A percentile compares a stretch with the other conserved stretches of the same genome.
phyloP scores from a whole-genome alignment of 2,888 invertebrate species.

The Folsomia manolachei region DNA sequence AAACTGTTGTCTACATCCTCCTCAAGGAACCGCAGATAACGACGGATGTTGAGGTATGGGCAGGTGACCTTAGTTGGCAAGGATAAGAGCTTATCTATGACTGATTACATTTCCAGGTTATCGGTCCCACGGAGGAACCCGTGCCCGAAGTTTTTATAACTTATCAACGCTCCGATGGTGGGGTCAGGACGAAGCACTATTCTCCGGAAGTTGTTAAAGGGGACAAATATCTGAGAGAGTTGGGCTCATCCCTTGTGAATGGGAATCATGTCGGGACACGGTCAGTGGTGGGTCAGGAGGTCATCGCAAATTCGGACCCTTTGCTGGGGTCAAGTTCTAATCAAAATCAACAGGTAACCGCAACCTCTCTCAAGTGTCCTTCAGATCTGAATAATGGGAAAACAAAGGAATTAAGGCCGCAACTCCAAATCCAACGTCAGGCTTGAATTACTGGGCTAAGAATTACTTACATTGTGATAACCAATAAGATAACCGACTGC shows the following conservation, averaged over 20 bases:
- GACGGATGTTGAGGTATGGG: conserved; percentile 36
- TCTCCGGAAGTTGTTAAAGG: conserved; percentile 24
- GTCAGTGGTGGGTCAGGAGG: no score
- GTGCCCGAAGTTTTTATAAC: conserved; percentile 38
- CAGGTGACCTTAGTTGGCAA: no score
- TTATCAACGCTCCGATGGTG: conserved; percentile 34
- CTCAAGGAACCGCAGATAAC: conserved; percentile 38
- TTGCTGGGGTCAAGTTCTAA: no score
- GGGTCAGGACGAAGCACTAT: conserved; percentile 29
- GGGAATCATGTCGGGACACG: background rate
- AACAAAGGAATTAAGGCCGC: no score
- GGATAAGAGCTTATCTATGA: background rate
- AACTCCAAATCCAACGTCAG: no score
- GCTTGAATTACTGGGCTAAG: no score
- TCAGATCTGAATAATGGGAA: no score
- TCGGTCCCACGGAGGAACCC: conserved; percentile 19
- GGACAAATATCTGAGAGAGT: conserved; percentile 11
- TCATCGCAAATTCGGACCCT: no score
- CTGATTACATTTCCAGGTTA: conserved; percentile 10
- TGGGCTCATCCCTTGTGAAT: background rate
- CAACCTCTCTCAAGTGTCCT: no score
- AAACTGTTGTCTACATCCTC: conserved; percentile 39
- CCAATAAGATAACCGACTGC: no score
- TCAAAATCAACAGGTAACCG: no score
- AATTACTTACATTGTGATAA: no score